Evolutionary conservation across 92 coral and sea anemone species (phyloP).

Genomic region (Epizoanthus scotinus): DNA sequence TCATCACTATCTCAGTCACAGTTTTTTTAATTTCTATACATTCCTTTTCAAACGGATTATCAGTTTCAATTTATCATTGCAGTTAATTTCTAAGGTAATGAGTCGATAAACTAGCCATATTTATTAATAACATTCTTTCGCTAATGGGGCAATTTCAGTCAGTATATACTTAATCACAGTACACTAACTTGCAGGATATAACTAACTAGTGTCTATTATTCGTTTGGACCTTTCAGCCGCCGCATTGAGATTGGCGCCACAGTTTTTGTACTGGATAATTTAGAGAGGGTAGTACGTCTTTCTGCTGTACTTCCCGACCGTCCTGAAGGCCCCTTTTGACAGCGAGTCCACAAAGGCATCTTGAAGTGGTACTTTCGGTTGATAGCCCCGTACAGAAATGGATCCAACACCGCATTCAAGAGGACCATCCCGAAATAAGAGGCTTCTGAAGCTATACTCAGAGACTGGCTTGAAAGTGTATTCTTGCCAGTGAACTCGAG

Average conservation of each 20-base stretch:
- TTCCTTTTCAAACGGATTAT: too few species aligned
- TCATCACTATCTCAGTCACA: too few species aligned
- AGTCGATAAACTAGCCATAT: too few species aligned
- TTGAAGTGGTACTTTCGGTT: not conserved
- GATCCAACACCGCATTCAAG: constrained; percentile 16
- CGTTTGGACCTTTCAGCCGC: not conserved
- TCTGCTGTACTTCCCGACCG: not conserved
- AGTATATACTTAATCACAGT: too few species aligned
- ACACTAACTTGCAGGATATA: too few species aligned
- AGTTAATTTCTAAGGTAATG: too few species aligned
- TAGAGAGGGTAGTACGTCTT: not conserved
- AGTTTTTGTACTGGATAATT: not conserved
- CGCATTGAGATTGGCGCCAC: not conserved
- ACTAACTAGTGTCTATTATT: too few species aligned
- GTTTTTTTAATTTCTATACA: too few species aligned
- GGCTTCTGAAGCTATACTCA: constrained; percentile 4
- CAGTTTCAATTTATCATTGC: too few species aligned
- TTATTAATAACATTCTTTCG: too few species aligned
- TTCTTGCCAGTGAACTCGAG: constrained; percentile 20
- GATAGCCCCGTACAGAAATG: constrained; percentile 32
- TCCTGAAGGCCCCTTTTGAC: not conserved
- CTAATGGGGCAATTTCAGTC: too few species aligned
- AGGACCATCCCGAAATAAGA: constrained; percentile 13
- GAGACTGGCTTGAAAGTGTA: not conserved
- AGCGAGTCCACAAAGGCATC: not conserved